Base-by-base conservation (phyloP, 2,797 vertebrate species). In the Karalla daura region DNA sequence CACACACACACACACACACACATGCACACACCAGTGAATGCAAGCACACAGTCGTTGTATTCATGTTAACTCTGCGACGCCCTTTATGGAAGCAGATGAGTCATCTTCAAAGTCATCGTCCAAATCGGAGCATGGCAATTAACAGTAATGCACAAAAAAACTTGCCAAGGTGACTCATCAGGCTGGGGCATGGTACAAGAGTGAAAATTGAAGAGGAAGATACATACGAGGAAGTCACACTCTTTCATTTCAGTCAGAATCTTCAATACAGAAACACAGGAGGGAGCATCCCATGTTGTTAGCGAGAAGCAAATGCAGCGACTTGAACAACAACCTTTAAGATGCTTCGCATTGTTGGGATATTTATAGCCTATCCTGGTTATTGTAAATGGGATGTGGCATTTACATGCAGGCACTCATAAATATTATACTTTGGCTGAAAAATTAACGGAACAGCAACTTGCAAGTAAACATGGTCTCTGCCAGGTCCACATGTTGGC, bases 391-490 rank as follows among this genome's bases (percentile, higher is more conserved):
- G 20, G 35, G 23, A 71, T 52, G 45, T 62, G 52, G 37, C 74
- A 78, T 85, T 79, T 69, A 76, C 62, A 74, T 59, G 46, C 41
- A 64, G 59, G 30, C 51, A 44, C 33, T 68, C 67, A 86, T 82
- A 25, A 74, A 86, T 78, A 71, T 50, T 56, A 47, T 14, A 62
- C 21, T 39, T 64, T 24, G 28, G 52, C 18, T 69, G 24, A 76
- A 62, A 69, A 43, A 70, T 59, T 37, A 40, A 81, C 40, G 53
- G 56, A 69, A 64, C 28, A 43, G 27, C 15, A 43, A 37, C 49
- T 56, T 61, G 55, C 27, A 32, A 46, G 52, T 59, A 61, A 70
- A 63, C 59, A 66, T 17, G 36, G 9, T 47, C 37, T 51, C 41
- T 79, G 39, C 23, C 50, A 46, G 36, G 27, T 61, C n/a, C 27